Conservation (phyloP, 2,888 invertebrate genomes). For the Eristalis arbustorum region DNA sequence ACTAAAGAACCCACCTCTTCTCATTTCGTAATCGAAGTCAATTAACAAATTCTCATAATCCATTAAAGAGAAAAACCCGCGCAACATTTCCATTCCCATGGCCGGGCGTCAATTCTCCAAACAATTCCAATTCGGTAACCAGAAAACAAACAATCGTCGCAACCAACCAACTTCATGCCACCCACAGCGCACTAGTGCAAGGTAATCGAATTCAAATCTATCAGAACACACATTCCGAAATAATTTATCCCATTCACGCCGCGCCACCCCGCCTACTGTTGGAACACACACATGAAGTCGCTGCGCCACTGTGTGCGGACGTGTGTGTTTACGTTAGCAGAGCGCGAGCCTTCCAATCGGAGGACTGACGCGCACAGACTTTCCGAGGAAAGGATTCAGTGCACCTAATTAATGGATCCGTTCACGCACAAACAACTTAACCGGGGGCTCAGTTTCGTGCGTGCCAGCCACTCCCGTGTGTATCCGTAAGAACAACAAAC, state of each 20-base stretch:
- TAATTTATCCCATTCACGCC: conserved; percentile 57
- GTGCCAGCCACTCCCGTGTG: conserved; percentile 63
- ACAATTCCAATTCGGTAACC: conserved; percentile 67
- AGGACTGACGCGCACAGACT: conserved; percentile 17
- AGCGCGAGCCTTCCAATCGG: conserved; percentile 12
- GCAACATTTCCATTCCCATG: conserved; percentile 55
- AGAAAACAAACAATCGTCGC: conserved; percentile 64
- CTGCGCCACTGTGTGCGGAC: background rate
- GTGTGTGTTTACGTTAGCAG: conserved; percentile 32
- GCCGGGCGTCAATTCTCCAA: conserved; percentile 54
- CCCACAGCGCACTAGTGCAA: conserved; percentile 54
- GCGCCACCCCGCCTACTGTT: conserved; percentile 55
- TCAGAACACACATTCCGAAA: conserved; percentile 57
- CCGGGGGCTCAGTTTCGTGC: conserved; percentile 37
- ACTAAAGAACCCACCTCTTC: conserved; percentile 13
- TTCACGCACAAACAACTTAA: conserved; percentile 65
- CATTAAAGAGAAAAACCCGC: conserved; percentile 48
- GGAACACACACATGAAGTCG: conserved; percentile 24
- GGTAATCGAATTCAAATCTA: conserved; percentile 62
- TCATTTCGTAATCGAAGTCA: conserved; percentile 43
- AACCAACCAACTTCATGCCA: conserved; percentile 53
- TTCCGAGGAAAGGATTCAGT: conserved; percentile 63
- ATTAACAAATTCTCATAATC: conserved; percentile 64
- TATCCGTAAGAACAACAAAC: conserved; percentile 62
- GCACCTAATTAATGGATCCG: conserved; percentile 61